These are phyloP conservation scores for Castor canadensis DNA, from an alignment of 2,113 vertebrate species.

Conservation along the genomic window DNA sequence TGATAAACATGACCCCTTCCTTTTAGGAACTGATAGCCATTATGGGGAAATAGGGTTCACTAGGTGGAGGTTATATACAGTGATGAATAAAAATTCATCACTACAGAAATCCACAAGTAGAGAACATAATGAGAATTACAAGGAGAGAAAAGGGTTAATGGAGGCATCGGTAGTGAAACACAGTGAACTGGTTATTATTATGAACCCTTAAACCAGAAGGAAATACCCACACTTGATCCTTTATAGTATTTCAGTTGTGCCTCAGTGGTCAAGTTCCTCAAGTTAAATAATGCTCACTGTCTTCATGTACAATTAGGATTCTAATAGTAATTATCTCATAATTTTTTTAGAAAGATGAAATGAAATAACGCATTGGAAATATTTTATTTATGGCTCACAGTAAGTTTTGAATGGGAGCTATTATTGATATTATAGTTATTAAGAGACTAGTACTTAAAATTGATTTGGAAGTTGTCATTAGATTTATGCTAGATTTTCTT, in stretches of 20 bases:
- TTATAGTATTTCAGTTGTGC: neutral
- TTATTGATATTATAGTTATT: conserved; percentile 15
- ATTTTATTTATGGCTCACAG: neutral
- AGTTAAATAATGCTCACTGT: neutral
- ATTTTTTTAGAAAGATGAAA: neutral
- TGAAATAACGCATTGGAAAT: conserved; percentile 7
- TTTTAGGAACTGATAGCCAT: neutral
- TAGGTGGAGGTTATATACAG: neutral
- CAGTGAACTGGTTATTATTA: neutral
- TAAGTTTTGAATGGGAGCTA: neutral
- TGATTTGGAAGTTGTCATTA: conserved; percentile 43
- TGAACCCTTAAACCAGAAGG: neutral
- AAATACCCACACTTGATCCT: neutral
- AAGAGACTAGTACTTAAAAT: conserved; percentile 2
- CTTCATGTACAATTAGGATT: neutral
- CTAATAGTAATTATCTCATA: neutral
- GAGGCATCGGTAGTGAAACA: neutral
- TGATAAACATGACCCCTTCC: neutral
- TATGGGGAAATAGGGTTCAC: neutral
- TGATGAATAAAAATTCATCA: neutral
- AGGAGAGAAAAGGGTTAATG: neutral
- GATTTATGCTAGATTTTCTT: neutral
- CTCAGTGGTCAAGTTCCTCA: neutral
- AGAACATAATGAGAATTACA: neutral
- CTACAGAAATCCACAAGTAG: neutral